These are phyloP conservation scores for Ips nitidus DNA, from an alignment of 1,140 invertebrate species.

Conservation along the genomic window DNA sequence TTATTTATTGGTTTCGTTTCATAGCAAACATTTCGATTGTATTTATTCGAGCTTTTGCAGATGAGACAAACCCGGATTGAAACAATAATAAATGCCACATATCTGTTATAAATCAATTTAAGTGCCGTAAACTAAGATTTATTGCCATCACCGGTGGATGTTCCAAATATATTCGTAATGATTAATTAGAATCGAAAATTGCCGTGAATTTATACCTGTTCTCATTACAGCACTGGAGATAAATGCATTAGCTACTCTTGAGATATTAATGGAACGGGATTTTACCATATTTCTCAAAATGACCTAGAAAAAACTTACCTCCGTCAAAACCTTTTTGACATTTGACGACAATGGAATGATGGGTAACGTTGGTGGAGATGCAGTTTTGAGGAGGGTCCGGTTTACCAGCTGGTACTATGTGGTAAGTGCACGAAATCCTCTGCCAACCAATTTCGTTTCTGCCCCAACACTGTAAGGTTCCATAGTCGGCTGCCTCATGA, in stretches of 20 bases:
- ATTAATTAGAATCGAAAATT: no score
- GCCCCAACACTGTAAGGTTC: slow-evolving; percentile 60
- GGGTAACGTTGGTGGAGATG: slow-evolving; percentile 54
- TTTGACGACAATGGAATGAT: slow-evolving; percentile 54
- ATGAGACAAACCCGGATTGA: no score
- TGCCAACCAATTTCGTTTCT: slow-evolving; percentile 58
- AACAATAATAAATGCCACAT: background rate
- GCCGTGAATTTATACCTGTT: no score
- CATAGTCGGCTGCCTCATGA: slow-evolving; percentile 58
- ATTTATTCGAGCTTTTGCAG: no score
- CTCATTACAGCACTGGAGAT: no score
- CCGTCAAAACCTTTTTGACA: slow-evolving; percentile 55
- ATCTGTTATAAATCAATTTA: background rate
- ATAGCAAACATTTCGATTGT: background rate
- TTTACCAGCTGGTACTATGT: slow-evolving; percentile 59
- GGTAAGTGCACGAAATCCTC: slow-evolving; percentile 58
- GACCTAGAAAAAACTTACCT: slow-evolving; percentile 31
- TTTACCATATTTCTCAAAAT: no score
- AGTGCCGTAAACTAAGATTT: no score
- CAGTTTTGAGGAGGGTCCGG: slow-evolving; percentile 59
- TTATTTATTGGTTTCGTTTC: background rate
- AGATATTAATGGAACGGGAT: no score
- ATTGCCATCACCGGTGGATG: no score
- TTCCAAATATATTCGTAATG: no score
- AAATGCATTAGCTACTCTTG: no score